Conservation (phyloP, 2,113 vertebrate genomes). For the Corapipo altera region DNA sequence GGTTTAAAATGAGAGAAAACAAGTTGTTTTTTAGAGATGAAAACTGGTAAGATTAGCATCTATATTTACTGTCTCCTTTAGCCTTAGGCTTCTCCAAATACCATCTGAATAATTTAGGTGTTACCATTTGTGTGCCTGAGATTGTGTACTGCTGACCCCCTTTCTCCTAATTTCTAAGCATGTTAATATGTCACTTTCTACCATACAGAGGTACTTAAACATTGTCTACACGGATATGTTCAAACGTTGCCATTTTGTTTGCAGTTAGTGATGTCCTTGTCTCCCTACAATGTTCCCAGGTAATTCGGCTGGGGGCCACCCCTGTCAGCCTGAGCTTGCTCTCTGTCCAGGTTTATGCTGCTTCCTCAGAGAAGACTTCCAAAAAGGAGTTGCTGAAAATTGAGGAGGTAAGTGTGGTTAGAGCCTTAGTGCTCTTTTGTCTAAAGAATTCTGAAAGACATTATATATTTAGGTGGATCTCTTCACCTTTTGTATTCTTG, state of each 20-base stretch:
- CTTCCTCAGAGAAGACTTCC: slow-evolving; percentile 74
- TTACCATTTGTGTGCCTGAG: neutral
- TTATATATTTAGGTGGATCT: neutral
- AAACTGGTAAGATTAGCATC: neutral
- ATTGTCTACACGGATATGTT: neutral
- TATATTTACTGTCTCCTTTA: neutral
- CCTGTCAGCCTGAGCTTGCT: slow-evolving; percentile 76
- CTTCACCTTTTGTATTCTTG: neutral
- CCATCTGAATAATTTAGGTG: neutral
- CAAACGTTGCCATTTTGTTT: neutral
- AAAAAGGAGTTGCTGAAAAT: slow-evolving; percentile 73
- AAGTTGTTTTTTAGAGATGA: neutral
- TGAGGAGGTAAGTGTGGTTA: slow-evolving; percentile 79
- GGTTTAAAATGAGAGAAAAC: neutral
- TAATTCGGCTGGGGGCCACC: slow-evolving; percentile 73
- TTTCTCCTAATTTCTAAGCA: neutral
- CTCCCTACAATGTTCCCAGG: slow-evolving; percentile 65
- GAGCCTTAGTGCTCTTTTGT: neutral
- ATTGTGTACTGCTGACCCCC: neutral
- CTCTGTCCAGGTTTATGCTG: slow-evolving; percentile 78
- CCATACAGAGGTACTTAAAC: neutral
- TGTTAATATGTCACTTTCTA: neutral
- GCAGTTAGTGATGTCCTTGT: neutral
- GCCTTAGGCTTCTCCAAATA: neutral
- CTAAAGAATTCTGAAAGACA: neutral